phyloP scores from a whole-genome alignment of 37 sponge, comb jelly and placozoan genomes.

The Hexactinellida sp. region DNA sequence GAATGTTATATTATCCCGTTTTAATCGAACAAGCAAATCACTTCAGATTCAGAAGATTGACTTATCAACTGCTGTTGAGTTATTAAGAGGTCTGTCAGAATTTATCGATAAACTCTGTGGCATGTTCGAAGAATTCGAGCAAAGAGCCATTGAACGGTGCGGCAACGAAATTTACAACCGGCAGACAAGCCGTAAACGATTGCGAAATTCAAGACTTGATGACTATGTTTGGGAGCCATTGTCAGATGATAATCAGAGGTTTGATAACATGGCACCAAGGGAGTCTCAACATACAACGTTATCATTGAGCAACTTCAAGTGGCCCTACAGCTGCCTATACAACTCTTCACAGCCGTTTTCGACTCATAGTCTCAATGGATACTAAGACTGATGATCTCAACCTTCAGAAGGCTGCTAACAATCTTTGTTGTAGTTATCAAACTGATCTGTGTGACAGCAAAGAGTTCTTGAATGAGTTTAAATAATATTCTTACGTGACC shows the following conservation, averaged over 20 bases:
- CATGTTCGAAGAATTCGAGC: not conserved
- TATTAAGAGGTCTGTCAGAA: not conserved
- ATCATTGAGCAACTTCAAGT: not conserved
- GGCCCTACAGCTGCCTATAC: not conserved
- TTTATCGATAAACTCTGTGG: not conserved
- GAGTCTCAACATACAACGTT: not conserved
- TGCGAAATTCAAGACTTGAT: not conserved
- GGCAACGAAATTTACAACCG: not conserved
- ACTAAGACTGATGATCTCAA: not conserved
- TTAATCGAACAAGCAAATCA: not conserved
- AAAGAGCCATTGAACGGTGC: not conserved
- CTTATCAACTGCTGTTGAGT: not conserved
- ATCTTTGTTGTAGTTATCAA: not conserved
- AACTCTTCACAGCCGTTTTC: no score
- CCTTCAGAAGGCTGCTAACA: not conserved
- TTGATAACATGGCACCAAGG: not conserved
- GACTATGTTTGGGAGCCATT: not conserved
- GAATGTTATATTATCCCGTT: not conserved
- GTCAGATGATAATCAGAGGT: not conserved
- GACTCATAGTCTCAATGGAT: not conserved
- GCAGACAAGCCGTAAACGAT: not conserved
- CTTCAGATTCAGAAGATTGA: not conserved
- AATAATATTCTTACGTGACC: no score
- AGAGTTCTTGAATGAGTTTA: not conserved
- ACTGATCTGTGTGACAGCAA: not conserved